These are phyloP conservation scores for Meiosimyza decipiens DNA, from an alignment of 2,888 invertebrate genomes.

Conservation along the genomic window DNA sequence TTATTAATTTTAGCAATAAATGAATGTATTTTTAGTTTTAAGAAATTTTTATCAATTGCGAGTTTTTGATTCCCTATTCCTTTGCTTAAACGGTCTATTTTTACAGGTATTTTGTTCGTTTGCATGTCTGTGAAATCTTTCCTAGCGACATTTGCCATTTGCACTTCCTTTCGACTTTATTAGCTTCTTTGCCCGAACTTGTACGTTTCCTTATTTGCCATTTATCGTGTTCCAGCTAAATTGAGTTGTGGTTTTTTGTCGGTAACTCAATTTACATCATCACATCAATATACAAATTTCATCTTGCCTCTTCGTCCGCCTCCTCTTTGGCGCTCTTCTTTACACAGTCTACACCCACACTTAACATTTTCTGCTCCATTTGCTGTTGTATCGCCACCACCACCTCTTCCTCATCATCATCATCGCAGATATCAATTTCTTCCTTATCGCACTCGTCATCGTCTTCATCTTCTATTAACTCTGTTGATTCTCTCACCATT, in stretches of 20 bases:
- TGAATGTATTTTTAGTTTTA: neutral
- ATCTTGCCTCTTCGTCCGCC: conserved; percentile 53
- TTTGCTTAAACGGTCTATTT: too few species aligned
- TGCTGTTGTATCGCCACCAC: conserved; percentile 8
- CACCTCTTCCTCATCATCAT: conserved; percentile 55
- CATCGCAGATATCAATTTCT: conserved; percentile 61
- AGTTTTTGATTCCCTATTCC: neutral
- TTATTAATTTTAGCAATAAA: neutral
- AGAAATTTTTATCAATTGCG: neutral
- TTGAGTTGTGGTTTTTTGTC: neutral
- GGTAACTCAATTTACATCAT: conserved; percentile 52
- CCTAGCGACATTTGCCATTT: neutral
- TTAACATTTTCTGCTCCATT: conserved; percentile 45
- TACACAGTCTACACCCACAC: conserved; percentile 33
- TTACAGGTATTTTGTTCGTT: too few species aligned
- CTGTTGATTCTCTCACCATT: conserved; percentile 39
- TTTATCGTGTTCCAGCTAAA: neutral
- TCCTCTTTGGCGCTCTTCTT: conserved; percentile 45
- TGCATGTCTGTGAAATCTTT: too few species aligned
- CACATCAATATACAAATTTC: conserved; percentile 63
- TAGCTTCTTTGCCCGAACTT: conserved; percentile 1
- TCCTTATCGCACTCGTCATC: conserved; percentile 53
- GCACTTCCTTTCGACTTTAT: neutral
- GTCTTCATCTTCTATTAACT: conserved; percentile 46
- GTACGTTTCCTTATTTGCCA: neutral